A percentile compares a stretch with the other conserved stretches of the same genome.
These are phyloP conservation scores for Babylonia areolata DNA, from an alignment of 1,140 invertebrate species.

Conservation along the genomic window DNA sequence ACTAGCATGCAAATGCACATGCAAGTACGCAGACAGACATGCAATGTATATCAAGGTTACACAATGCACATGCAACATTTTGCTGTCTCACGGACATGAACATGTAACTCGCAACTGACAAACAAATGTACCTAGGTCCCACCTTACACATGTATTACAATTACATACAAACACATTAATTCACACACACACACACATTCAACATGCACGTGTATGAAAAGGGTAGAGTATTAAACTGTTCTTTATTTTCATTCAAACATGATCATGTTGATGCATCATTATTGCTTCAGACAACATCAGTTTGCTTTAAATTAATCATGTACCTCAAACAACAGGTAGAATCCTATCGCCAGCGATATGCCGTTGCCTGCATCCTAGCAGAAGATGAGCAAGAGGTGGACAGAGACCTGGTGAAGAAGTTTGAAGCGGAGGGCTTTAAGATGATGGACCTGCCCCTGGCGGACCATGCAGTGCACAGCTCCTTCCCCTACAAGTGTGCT, in stretches of 20 bases:
- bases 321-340: slow-evolving; percentile 64
- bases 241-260: not conserved
- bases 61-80: too few species aligned
- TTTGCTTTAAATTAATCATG: too few species aligned
- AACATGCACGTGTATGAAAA: not conserved
- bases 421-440: slow-evolving; percentile 71
- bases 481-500: slow-evolving; percentile 75
- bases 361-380: slow-evolving; percentile 73
- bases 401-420: slow-evolving; percentile 52
- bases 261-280: not conserved
- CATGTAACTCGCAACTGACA: too few species aligned
- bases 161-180: not conserved
- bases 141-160: too few species aligned
- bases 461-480: slow-evolving; percentile 72
- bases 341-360: slow-evolving; percentile 69
- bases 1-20: too few species aligned
- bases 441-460: slow-evolving; percentile 73
- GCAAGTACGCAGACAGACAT: too few species aligned
- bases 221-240: not conserved
- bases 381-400: slow-evolving; percentile 61
- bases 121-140: too few species aligned
- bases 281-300: too few species aligned
- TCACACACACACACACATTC: not conserved
- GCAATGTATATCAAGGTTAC: too few species aligned
- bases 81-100: too few species aligned